Conservation (phyloP, 2,113 vertebrate genomes). For the Fulmarus glacialis region DNA sequence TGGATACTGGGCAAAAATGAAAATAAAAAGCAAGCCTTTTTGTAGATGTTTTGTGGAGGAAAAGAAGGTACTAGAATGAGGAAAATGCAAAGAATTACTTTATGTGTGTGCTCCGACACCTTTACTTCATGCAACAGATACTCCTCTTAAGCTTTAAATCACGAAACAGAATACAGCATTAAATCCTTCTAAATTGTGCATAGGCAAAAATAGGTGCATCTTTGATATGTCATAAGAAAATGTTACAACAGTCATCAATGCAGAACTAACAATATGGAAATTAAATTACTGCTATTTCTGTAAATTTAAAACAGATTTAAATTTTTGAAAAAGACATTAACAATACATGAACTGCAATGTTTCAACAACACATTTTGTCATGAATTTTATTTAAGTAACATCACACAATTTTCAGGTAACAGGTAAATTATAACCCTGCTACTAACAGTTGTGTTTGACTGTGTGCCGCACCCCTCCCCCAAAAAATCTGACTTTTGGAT, state of each 20-base stretch:
- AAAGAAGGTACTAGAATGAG: not conserved
- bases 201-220: rapidly evolving
- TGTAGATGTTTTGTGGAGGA: not conserved
- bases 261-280: not conserved
- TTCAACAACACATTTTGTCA: not conserved
- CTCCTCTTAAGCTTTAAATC: not conserved
- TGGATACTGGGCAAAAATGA: not conserved
- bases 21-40: not conserved
- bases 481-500: not conserved
- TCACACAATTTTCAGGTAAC: not conserved
- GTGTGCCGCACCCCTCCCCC: not conserved
- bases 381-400: not conserved
- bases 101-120: not conserved
- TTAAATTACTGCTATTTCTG: not conserved
- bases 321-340: not conserved
- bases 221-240: not conserved
- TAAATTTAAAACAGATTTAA: not conserved
- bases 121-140: not conserved
- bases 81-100: not conserved
- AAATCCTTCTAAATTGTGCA: not conserved
- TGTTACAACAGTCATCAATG: not conserved
- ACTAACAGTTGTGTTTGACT: not conserved
- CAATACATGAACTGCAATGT: not conserved
- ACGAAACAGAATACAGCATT: not conserved
- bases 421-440: not conserved